Percentiles rank a stretch among this genome's conserved stretches.
Conservation (phyloP, 2,113 vertebrate species). For the Chelonoidis abingdonii region DNA sequence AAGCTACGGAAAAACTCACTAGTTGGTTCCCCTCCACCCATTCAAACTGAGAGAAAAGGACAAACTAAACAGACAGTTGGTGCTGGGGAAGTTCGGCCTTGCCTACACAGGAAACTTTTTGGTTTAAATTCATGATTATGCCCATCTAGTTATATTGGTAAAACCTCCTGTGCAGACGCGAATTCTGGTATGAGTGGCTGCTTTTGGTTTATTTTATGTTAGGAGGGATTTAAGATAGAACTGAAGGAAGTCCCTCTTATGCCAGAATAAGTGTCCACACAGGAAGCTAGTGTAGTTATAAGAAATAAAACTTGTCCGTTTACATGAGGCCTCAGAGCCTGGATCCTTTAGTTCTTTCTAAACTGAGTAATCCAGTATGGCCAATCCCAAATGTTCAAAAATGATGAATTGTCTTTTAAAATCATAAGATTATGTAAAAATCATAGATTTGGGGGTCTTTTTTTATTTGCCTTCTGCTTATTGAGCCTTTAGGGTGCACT, state of each 20-base stretch:
- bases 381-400: not conserved
- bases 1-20: rapidly evolving
- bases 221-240: constrained; percentile 55
- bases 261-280: no score
- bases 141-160: constrained; percentile 34
- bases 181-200: constrained; percentile 37
- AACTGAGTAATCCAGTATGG: not conserved
- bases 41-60: rapidly evolving
- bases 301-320: not conserved
- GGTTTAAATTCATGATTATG: no score
- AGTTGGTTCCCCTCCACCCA: no score
- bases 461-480: not conserved
- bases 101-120: not conserved
- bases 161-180: constrained; percentile 67
- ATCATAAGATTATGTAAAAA: no score
- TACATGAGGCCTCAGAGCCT: not conserved
- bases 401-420: no score
- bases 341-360: not conserved
- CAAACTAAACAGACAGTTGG: rapidly evolving
- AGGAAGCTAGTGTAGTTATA: not conserved
- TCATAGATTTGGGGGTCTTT: not conserved
- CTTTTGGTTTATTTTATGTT: not conserved
- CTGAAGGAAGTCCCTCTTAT: constrained; percentile 70
- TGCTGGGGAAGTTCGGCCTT: not conserved
- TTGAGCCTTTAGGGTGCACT: not conserved